A percentile compares a stretch with the other conserved stretches of the same genome.
phyloP scores from a whole-genome alignment of 2,113 vertebrate genomes.

The Sturnira hondurensis region DNA sequence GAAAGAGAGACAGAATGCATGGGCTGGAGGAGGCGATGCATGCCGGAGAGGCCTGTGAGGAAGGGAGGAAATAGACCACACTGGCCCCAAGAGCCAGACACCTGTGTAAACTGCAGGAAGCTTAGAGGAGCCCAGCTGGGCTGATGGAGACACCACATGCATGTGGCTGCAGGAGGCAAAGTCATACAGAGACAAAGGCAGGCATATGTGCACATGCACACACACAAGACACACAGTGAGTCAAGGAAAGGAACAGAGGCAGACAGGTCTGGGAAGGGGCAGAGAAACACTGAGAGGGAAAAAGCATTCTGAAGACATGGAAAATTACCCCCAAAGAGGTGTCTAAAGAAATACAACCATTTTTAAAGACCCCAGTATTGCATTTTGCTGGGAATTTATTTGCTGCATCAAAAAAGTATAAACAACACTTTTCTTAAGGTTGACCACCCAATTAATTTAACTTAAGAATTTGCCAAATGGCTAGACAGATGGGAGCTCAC shows the following conservation, averaged over 20 bases:
- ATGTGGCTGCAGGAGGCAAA: constrained; percentile 9
- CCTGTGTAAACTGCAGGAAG: constrained; percentile 75
- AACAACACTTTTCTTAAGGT: not conserved
- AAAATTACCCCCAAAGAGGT: not conserved
- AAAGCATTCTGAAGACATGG: not conserved
- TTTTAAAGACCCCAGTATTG: not conserved
- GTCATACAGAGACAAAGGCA: constrained; percentile 34
- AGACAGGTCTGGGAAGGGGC: not conserved
- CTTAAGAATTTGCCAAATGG: not conserved
- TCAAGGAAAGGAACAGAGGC: not conserved
- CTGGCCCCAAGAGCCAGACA: constrained; percentile 62
- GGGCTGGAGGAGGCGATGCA: constrained; percentile 69
- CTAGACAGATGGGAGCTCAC: not conserved
- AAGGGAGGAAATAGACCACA: constrained; percentile 50
- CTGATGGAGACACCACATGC: constrained; percentile 69
- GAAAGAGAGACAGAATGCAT: constrained; percentile 71
- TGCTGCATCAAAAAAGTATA: not conserved
- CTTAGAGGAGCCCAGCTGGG: constrained; percentile 64
- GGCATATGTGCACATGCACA: accelerated
- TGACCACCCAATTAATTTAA: not conserved
- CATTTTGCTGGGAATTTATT: not conserved
- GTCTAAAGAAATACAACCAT: not conserved
- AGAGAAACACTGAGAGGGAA: not conserved
- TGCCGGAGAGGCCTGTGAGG: constrained; percentile 48
- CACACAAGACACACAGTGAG: too few relatives aligned